A percentile compares a stretch with the other conserved stretches of the same genome.
Evolutionary conservation across 92 coral and sea anemone genomes (phyloP).

Genomic region (Porites rus): DNA sequence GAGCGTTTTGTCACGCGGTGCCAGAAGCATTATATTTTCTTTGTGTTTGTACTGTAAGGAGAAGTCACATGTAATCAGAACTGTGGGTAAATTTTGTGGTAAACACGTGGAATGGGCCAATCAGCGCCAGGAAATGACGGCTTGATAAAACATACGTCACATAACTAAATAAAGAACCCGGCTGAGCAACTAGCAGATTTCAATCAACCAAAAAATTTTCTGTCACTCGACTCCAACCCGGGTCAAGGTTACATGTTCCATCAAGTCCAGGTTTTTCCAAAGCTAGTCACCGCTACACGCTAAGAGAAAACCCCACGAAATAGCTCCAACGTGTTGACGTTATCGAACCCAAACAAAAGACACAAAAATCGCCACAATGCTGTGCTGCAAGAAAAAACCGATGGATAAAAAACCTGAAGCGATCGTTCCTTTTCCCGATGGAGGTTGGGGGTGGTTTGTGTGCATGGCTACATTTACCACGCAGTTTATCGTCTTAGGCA

Average conservation of each 20-base stretch:
- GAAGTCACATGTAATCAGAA: constrained; percentile 55
- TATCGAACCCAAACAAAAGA: not conserved
- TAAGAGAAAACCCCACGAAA: not conserved
- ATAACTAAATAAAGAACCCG: constrained; percentile 46
- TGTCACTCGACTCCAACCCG: constrained; percentile 37
- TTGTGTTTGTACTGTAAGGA: constrained; percentile 26
- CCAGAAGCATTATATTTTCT: constrained; percentile 14
- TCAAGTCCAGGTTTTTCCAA: not conserved
- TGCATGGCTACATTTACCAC: constrained; percentile 91
- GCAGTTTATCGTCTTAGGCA: constrained; percentile 95
- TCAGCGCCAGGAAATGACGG: constrained; percentile 57
- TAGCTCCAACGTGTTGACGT: not conserved
- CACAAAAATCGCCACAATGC: constrained; percentile 34
- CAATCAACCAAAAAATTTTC: not conserved
- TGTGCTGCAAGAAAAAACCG: constrained; percentile 77
- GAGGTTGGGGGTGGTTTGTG: constrained; percentile 99
- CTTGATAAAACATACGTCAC: constrained; percentile 57
- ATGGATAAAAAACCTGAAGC: constrained; percentile 76
- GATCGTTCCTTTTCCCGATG: constrained; percentile 89
- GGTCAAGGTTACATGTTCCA: constrained; percentile 31
- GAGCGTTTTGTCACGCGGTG: constrained; percentile 16
- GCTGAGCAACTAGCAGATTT: not conserved
- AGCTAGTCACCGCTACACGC: not conserved
- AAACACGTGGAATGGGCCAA: constrained; percentile 66
- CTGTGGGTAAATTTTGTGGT: constrained; percentile 13